These are phyloP conservation scores for Euzophera pinguis DNA, from an alignment of 2,888 invertebrate species.

Conservation along the genomic window DNA sequence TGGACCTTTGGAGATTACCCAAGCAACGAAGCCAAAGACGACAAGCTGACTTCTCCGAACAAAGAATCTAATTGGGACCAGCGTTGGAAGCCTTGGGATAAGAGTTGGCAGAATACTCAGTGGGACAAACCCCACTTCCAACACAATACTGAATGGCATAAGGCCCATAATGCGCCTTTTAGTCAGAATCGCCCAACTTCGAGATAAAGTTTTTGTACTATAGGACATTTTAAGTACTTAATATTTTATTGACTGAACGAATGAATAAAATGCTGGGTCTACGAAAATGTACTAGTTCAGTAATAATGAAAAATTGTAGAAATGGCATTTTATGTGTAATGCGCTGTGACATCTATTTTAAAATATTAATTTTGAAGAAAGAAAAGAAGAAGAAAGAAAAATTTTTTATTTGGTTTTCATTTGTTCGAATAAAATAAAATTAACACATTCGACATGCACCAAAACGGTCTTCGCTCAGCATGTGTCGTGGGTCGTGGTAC, in stretches of 20 bases:
- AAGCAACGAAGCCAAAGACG: conserved; percentile 29
- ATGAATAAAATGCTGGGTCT: too few relatives aligned
- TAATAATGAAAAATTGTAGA: too few relatives aligned
- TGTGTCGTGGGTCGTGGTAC: too few relatives aligned
- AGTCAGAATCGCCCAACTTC: conserved; percentile 12
- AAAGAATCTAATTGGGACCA: conserved; percentile 40
- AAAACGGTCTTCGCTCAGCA: too few relatives aligned
- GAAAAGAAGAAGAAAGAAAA: too few relatives aligned
- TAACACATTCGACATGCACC: too few relatives aligned
- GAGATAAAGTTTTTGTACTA: conserved; percentile 10
- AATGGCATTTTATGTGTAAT: too few relatives aligned
- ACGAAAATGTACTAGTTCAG: too few relatives aligned
- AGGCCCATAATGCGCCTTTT: conserved; percentile 19
- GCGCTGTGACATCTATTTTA: too few relatives aligned
- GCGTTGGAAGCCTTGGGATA: conserved; percentile 51
- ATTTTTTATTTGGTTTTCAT: too few relatives aligned
- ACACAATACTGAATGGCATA: conserved; percentile 26
- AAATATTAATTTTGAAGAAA: too few relatives aligned
- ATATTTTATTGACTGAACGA: background rate
- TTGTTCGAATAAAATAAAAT: too few relatives aligned
- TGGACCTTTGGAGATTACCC: conserved; percentile 28
- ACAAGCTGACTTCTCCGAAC: conserved; percentile 36
- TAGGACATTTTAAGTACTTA: background rate
- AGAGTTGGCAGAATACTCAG: conserved; percentile 34
- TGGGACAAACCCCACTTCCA: conserved; percentile 29